Base-by-base conservation (phyloP, 2,888 invertebrate species). In the Eupsilia transversa region DNA sequence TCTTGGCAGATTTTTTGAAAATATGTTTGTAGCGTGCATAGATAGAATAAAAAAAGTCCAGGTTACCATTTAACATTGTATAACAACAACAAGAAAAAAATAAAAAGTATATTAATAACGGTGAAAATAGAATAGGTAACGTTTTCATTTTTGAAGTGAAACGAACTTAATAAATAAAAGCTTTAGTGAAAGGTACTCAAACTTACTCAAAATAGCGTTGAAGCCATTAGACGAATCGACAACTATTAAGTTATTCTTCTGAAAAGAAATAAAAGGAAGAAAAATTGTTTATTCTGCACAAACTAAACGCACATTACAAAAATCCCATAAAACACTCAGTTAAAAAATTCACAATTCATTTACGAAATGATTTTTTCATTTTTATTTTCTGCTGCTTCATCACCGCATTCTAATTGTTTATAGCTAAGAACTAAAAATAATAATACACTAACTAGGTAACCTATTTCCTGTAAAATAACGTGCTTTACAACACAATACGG, bases 401-500 rank as follows among this genome's bases (percentile, higher is more conserved):
- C 59, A 30, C 38, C 17, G 9, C 20, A 27, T 23, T 38, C 35
- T 10, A 27, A 6, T 17, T 49, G 1, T 2, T 3, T 23, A 17
- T 10, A 23, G 1, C 3, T 7, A 33, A 46, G 56, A 56, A 35
- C 7, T 30, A 12, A 12, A 30, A 57, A 33, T 20, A 33, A 30
- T 30, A 30, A 33, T 20, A 57, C 3, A 30, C 20, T 20, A 20
- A 43, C 1, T 17, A n/a, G n/a, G n/a, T n/a, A 6, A 65, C 23
- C 14, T 17, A 70, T 56, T 52, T 27, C 23, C 4, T 27, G 10
- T 7, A 80, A 49, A 49, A 80, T 38, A 52, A 46, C 3, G 10
- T 46, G 20, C 33, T 77, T 61, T 63, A 72, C 49, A n/a, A 27
- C 38, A 56, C 65, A 67, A 72, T 56, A 57, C 38, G 14, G 38